phyloP scores from a whole-genome alignment of 2,113 vertebrate genomes.

The Entomyzon cyanotis region DNA sequence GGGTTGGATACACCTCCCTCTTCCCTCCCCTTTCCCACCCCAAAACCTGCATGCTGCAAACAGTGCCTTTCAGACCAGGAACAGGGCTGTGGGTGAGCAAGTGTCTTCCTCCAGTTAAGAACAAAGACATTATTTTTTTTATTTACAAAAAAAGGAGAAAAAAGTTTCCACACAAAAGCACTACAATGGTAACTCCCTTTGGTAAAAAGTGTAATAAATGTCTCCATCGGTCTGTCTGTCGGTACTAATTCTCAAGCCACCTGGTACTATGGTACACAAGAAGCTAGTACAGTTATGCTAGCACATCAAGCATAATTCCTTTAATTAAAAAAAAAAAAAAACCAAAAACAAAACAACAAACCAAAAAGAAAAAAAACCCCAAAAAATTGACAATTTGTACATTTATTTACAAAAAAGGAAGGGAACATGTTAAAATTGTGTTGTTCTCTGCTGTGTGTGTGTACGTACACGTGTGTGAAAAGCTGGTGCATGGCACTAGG shows the following conservation, averaged over 20 bases:
- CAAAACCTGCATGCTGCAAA: constrained; percentile 2
- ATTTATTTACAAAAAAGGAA: constrained; percentile 78
- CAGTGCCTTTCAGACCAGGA: constrained; percentile 53
- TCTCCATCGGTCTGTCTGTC: constrained; percentile 66
- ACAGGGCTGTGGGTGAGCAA: constrained; percentile 53
- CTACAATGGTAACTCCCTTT: constrained; percentile 82
- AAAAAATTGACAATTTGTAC: constrained; percentile 80
- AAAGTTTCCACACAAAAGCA: constrained; percentile 82
- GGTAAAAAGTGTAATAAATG: constrained; percentile 83
- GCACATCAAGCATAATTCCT: constrained; percentile 81
- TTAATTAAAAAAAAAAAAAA: constrained; percentile 70
- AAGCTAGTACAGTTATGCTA: constrained; percentile 80
- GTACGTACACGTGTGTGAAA: constrained; percentile 59
- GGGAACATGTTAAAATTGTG: constrained; percentile 73
- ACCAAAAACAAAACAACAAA: neutral
- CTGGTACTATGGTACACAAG: constrained; percentile 79
- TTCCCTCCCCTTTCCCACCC: neutral
- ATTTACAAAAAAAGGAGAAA: constrained; percentile 68
- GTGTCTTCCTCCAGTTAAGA: constrained; percentile 73
- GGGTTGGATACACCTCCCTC: neutral
- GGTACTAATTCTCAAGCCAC: constrained; percentile 78
- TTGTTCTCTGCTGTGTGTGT: constrained; percentile 52
- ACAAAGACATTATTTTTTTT: constrained; percentile 76
- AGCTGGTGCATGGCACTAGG: constrained; percentile 81
- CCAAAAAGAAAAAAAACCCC: neutral